Percentiles rank a stretch among this genome's conserved stretches.
Evolutionary conservation across 2,888 invertebrate species (phyloP).

Genomic region (Dryadula phaetusa): DNA sequence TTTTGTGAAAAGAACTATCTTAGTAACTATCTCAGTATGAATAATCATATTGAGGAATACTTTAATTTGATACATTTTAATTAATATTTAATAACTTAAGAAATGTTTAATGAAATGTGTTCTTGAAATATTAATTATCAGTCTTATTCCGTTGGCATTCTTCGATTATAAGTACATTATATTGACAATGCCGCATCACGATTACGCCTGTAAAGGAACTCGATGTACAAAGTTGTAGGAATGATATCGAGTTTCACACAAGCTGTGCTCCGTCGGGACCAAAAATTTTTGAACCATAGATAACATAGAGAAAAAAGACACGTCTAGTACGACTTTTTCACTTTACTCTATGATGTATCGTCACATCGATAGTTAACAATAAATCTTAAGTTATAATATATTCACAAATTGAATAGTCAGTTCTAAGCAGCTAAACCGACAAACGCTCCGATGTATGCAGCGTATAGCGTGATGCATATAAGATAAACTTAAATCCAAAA

Average conservation of each 20-base stretch:
- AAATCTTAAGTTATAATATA: not conserved
- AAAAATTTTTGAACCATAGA: too few species aligned
- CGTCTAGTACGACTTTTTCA: too few species aligned
- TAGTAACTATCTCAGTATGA: too few species aligned
- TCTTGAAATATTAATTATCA: not conserved
- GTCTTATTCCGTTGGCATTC: not conserved
- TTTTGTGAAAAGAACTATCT: constrained; percentile 65
- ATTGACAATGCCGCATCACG: constrained; percentile 40
- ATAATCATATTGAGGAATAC: not conserved
- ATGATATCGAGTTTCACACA: constrained; percentile 54
- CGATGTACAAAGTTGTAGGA: constrained; percentile 44
- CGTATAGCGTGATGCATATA: constrained; percentile 66
- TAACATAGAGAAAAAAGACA: too few species aligned
- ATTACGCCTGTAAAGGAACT: constrained; percentile 41
- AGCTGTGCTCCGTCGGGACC: constrained; percentile 53
- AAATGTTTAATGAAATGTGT: too few species aligned
- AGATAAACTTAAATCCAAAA: constrained; percentile 62
- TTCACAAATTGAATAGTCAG: constrained; percentile 11
- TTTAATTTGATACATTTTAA: not conserved
- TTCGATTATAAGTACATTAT: constrained; percentile 12
- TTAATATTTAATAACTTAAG: too few species aligned
- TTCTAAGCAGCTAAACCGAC: constrained; percentile 15
- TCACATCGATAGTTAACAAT: not conserved
- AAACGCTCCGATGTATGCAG: constrained; percentile 61
- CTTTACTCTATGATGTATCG: too few species aligned